These are phyloP conservation scores for Eupsilia transversa DNA, from an alignment of 2,888 invertebrate species.

Conservation along the genomic window DNA sequence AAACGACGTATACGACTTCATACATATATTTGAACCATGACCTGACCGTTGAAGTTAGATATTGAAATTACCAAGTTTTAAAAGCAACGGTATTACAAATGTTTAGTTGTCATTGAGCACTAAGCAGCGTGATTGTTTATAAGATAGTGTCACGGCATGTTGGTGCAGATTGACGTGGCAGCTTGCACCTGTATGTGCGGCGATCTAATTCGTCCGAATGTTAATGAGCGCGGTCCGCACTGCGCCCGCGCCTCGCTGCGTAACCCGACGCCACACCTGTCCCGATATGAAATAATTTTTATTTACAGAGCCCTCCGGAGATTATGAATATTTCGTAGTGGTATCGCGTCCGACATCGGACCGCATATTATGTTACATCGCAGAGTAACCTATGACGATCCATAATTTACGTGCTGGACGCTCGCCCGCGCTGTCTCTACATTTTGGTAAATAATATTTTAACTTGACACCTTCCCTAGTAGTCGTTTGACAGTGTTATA, in stretches of 20 bases:
- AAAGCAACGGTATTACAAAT: conserved; percentile 66
- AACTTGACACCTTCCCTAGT: conserved; percentile 78
- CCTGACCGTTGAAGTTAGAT: conserved; percentile 56
- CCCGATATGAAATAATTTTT: conserved; percentile 87
- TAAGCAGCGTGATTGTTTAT: conserved; percentile 80
- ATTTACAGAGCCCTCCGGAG: conserved; percentile 87
- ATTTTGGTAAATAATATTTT: conserved; percentile 73
- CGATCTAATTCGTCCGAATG: conserved; percentile 86
- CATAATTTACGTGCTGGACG: conserved; percentile 78
- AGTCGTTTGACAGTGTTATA: conserved; percentile 71
- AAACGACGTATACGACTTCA: conserved; percentile 47
- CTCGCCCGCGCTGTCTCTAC: conserved; percentile 62
- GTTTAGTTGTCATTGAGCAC: conserved; percentile 76
- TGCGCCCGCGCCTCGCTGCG: conserved; percentile 69
- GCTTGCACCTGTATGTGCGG: conserved; percentile 81
- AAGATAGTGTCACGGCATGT: conserved; percentile 84
- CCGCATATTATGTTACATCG: conserved; percentile 86
- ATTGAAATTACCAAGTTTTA: conserved; percentile 46
- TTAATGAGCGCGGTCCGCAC: conserved; percentile 77
- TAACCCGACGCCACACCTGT: conserved; percentile 89
- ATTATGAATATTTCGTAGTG: conserved; percentile 86
- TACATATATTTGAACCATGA: conserved; percentile 63
- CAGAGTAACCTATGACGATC: conserved; percentile 79
- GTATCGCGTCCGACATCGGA: conserved; percentile 82
- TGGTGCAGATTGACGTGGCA: conserved; percentile 79